phyloP scores from a whole-genome alignment of 2,888 invertebrate species.

The Smittia sp. region DNA sequence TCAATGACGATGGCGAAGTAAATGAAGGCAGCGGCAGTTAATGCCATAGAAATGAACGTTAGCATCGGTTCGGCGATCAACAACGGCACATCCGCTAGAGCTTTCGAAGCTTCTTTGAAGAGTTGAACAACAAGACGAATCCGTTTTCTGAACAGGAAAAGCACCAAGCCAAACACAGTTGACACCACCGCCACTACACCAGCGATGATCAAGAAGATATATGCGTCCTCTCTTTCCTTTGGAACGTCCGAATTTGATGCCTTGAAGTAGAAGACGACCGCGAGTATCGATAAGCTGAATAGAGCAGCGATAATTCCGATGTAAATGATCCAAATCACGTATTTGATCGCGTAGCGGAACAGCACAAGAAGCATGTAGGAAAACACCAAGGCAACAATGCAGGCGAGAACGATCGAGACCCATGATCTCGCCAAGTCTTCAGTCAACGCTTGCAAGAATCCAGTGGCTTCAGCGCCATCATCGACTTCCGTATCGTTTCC shows the following conservation, averaged over 20 bases:
- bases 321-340: constrained; percentile 63
- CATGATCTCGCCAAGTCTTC: constrained; percentile 61
- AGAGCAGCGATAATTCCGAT: constrained; percentile 56
- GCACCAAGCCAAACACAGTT: constrained; percentile 55
- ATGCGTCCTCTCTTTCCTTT: too few relatives aligned
- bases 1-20: constrained; percentile 63
- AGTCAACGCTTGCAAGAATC: constrained; percentile 60
- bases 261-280: not conserved
- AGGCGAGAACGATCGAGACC: constrained; percentile 60
- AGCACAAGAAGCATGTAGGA: constrained; percentile 58
- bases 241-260: too few relatives aligned
- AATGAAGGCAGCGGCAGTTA: constrained; percentile 58
- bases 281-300: constrained; percentile 57
- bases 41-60: constrained; percentile 58
- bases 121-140: constrained; percentile 62
- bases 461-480: constrained; percentile 54
- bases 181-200: constrained; percentile 45
- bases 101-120: constrained; percentile 66
- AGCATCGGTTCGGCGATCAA: constrained; percentile 61
- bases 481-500: constrained; percentile 52
- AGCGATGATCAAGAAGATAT: not conserved
- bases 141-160: constrained; percentile 57
- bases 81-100: constrained; percentile 60
- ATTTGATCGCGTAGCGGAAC: constrained; percentile 58
- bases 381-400: constrained; percentile 59